phyloP scores from a whole-genome alignment of 1,140 invertebrate genomes.

The Diorhabda carinulata region DNA sequence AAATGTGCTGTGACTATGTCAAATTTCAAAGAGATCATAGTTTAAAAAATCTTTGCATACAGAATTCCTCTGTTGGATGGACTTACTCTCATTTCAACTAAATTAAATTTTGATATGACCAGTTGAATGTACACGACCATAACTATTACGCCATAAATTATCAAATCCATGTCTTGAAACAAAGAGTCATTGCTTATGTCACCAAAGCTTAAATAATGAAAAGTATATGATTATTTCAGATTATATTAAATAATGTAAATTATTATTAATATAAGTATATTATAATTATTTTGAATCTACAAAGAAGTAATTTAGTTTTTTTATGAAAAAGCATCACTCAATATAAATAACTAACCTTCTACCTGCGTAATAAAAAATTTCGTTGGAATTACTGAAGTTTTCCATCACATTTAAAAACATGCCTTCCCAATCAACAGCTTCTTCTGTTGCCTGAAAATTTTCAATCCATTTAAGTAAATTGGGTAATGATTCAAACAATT shows the following conservation, averaged over 20 bases:
- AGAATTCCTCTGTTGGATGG: conserved; percentile 8
- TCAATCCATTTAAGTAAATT: too few relatives aligned
- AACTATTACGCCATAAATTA: conserved; percentile 63
- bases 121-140: conserved; percentile 72
- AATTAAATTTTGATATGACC: conserved; percentile 69
- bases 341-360: conserved; percentile 52
- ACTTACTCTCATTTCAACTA: conserved; percentile 66
- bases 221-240: not conserved
- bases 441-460: conserved; percentile 54
- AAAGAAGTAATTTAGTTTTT: conserved; percentile 8
- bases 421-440: conserved; percentile 63
- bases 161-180: conserved; percentile 68
- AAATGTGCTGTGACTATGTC: too few relatives aligned
- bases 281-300: too few relatives aligned
- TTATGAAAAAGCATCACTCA: not conserved
- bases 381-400: conserved; percentile 44
- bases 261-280: too few relatives aligned
- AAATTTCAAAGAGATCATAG: too few relatives aligned
- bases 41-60: not conserved
- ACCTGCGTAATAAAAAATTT: conserved; percentile 61
- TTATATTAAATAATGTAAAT: too few relatives aligned
- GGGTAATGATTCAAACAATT: too few relatives aligned
- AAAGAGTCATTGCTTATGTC: conserved; percentile 65
- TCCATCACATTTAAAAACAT: conserved; percentile 56
- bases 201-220: conserved; percentile 55